These are phyloP conservation scores for Zapus hudsonius DNA, from an alignment of 2,113 vertebrate genomes.

Conservation along the genomic window DNA sequence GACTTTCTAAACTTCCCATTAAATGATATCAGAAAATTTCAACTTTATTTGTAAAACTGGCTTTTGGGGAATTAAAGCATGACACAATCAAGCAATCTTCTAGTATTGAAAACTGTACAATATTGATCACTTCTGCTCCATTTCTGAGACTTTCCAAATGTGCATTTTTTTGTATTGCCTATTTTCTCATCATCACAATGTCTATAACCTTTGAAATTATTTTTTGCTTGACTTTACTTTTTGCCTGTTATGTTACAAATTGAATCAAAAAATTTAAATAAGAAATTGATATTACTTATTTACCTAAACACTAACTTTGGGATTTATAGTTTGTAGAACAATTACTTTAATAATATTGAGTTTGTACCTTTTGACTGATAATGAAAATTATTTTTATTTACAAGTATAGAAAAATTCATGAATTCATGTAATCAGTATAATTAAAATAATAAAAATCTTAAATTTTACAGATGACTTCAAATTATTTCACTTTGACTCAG, in stretches of 20 bases:
- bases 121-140: background rate
- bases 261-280: background rate
- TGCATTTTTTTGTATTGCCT: background rate
- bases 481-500: background rate
- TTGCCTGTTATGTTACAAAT: background rate
- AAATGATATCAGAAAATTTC: background rate
- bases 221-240: background rate
- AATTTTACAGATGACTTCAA: background rate
- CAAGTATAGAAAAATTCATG: background rate
- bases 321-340: constrained; percentile 6
- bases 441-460: background rate
- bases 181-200: background rate
- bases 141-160: background rate
- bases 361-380: background rate
- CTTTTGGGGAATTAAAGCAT: background rate
- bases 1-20: background rate
- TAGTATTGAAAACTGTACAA: background rate
- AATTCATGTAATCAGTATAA: no score
- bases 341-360: background rate
- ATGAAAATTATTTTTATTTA: background rate
- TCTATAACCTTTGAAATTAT: background rate
- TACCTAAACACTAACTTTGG: background rate
- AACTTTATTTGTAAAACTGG: background rate
- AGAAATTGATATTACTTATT: background rate
- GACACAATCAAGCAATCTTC: background rate